Percentiles rank a stretch among this genome's conserved stretches.
Evolutionary conservation across 2,888 invertebrate genomes (phyloP).

Genomic region (Meganola albula): DNA sequence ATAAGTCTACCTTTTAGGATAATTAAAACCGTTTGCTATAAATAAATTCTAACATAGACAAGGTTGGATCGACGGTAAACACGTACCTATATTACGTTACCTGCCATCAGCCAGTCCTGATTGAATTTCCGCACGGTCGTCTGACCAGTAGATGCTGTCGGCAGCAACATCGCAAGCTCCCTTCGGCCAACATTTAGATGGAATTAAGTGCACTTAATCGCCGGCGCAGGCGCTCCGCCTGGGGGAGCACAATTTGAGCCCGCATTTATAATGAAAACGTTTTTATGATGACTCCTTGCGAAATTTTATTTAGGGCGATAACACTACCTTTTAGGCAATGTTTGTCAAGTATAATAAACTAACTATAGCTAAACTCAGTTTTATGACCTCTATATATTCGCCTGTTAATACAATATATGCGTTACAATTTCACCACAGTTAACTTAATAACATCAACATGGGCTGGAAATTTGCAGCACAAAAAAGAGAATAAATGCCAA

Average conservation of each 20-base stretch:
- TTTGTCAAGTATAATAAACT: no score
- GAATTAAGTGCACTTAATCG: slow-evolving; percentile 72
- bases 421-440: no score
- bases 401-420: no score
- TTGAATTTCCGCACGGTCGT: slow-evolving; percentile 19
- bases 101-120: slow-evolving; percentile 16
- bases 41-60: slow-evolving; percentile 2
- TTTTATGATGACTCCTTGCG: slow-evolving; percentile 42
- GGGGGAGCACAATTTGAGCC: slow-evolving; percentile 50
- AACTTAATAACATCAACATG: slow-evolving; percentile 19
- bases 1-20: no score
- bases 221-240: slow-evolving; percentile 56
- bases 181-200: slow-evolving; percentile 63
- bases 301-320: slow-evolving; percentile 36
- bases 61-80: slow-evolving; percentile 11
- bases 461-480: slow-evolving; percentile 7
- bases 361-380: no score
- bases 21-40: no score
- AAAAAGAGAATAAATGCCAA: no score
- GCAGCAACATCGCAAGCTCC: slow-evolving; percentile 42
- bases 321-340: background rate
- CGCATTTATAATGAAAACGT: slow-evolving; percentile 50
- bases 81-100: slow-evolving; percentile 8
- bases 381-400: no score
- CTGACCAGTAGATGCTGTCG: slow-evolving; percentile 20